Evolutionary conservation across 1,140 invertebrate genomes (phyloP), one percentile per base, ranked within the genome.

Genomic region (Lepidurus arcticus): DNA sequence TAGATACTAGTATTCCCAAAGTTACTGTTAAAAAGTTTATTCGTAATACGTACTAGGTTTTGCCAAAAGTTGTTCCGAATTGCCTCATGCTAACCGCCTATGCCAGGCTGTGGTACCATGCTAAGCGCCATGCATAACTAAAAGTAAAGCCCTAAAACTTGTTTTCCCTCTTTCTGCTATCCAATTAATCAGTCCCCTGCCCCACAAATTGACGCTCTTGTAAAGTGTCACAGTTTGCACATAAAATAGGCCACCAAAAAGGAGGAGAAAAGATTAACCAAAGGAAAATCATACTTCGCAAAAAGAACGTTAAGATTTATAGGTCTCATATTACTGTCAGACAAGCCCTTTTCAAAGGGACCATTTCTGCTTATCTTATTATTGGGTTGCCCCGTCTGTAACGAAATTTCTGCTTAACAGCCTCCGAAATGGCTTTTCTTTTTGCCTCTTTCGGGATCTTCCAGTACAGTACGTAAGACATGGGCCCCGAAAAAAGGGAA

Each of bases 331-430:
- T 65, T 65, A 16, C 2, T 13, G 13, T 65, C 53, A 16, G 53
- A 65, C 53, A 65, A 65, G 53, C 8, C 34, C 34, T 34, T 34
- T 34, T 34, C 34, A 34, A 34, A 34, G 3, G 34, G 34, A 34
- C 34, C 21, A 65, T 65, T 65, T 65, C 53, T 65, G 53, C 53
- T 65, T 65, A 65, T 65, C 53, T 65, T 21, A 16, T 65, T 13
- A 65, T 65, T 21, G 53, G 53, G 16, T 65, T 65, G 21, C 53
- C 53, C 53, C 13, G 9, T 21, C 21, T 16, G 53, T 16, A 65
- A 65, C 21, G 34, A 65, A 21, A 65, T 13, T 65, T 65, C 13
- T 9, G 9, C 6, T 65, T n/a, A 16, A 16, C 16, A 65, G 34
- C 34, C 34, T 34, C 34, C 8, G 21, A 65, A 16, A 65, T 16